phyloP scores from a whole-genome alignment of 2,888 invertebrate species.

The Andrena dorsata region DNA sequence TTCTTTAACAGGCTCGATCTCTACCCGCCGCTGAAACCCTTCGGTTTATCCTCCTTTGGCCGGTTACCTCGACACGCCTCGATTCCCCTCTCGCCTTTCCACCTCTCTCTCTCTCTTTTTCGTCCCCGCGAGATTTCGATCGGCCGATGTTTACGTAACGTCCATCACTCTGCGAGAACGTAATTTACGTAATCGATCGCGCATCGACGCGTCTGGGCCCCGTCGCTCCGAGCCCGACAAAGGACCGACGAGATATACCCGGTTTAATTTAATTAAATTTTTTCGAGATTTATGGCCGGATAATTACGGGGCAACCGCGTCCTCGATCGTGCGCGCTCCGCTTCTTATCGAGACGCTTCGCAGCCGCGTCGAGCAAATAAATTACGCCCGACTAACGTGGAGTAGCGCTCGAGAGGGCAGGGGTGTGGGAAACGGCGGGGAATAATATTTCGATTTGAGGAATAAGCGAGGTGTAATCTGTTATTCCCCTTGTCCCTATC shows the following conservation, averaged over 20 bases:
- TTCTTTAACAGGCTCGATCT: slow-evolving; percentile 20
- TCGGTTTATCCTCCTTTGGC: neutral
- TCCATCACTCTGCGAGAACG: slow-evolving; percentile 5
- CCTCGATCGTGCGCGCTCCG: slow-evolving; percentile 24
- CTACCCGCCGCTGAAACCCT: neutral
- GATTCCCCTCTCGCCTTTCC: neutral
- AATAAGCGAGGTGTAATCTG: slow-evolving; percentile 67
- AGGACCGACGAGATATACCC: slow-evolving; percentile 3
- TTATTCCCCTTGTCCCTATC: slow-evolving; percentile 62
- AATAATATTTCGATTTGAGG: slow-evolving; percentile 65
- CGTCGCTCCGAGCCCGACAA: neutral
- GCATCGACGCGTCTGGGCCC: slow-evolving; percentile 12
- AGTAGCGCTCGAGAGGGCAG: neutral
- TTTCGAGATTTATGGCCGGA: slow-evolving; percentile 45
- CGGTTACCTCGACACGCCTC: neutral
- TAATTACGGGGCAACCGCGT: slow-evolving; percentile 39
- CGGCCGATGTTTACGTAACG: slow-evolving; percentile 39
- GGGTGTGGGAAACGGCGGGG: slow-evolving; percentile 23
- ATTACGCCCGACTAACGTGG: slow-evolving; percentile 37
- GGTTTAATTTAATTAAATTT: slow-evolving; percentile 39
- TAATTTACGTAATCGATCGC: slow-evolving; percentile 29
- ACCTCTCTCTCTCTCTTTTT: neutral
- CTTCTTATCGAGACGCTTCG: slow-evolving; percentile 36
- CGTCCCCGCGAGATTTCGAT: slow-evolving; percentile 37
- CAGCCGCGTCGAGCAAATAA: slow-evolving; percentile 41